phyloP scores from a whole-genome alignment of 2,797 vertebrate species.

The Philypnodon macrostomus region DNA sequence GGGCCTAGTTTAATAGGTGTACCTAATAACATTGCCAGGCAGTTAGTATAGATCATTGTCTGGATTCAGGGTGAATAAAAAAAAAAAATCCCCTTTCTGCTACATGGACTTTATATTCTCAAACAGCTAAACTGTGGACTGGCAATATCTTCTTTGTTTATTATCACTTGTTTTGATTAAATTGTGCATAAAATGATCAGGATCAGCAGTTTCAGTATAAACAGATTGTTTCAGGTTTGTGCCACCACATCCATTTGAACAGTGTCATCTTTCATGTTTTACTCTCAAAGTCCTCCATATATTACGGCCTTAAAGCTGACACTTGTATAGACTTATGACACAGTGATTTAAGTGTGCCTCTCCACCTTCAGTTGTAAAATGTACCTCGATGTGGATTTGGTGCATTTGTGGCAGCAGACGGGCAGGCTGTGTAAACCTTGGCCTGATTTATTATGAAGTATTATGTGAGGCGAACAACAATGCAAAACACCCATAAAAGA shows the following conservation, averaged over 20 bases:
- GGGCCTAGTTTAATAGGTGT: too few species aligned
- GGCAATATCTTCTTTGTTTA: neutral
- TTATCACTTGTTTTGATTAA: neutral
- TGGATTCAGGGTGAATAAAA: too few species aligned
- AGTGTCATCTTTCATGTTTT: constrained; percentile 10
- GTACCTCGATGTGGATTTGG: constrained; percentile 4
- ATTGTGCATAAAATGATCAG: neutral
- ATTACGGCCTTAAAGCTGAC: constrained; percentile 7
- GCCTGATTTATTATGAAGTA: constrained; percentile 4
- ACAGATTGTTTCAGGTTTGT: neutral
- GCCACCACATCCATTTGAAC: neutral
- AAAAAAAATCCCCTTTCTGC: too few species aligned
- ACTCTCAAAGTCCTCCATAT: constrained; percentile 9
- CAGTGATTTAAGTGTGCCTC: constrained; percentile 7
- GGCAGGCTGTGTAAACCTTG: constrained; percentile 6
- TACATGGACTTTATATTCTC: neutral
- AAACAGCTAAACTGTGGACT: neutral
- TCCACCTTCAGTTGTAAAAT: constrained; percentile 13
- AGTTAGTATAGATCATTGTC: too few species aligned
- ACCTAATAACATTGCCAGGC: too few species aligned
- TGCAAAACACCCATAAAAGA: constrained; percentile 13
- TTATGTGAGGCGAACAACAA: constrained; percentile 14
- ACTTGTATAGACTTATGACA: constrained; percentile 11
- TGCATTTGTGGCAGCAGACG: constrained; percentile 9
- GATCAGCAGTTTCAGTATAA: neutral